These are phyloP conservation scores for Sebastes taczanowskii DNA, from an alignment of 2,797 vertebrate species.

Conservation along the genomic window DNA sequence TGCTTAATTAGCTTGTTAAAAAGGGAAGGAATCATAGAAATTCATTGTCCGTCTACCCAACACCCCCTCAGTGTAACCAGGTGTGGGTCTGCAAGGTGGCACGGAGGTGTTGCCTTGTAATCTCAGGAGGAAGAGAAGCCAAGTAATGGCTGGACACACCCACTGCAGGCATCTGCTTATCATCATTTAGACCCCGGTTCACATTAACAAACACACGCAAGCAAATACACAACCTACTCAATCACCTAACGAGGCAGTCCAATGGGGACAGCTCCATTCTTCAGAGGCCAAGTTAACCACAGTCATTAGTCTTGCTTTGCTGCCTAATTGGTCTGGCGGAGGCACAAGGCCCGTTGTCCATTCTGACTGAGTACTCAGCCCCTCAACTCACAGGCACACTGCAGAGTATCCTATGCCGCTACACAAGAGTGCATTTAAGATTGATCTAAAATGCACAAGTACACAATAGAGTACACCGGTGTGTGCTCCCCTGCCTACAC, in stretches of 20 bases:
- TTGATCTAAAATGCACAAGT: constrained; percentile 33
- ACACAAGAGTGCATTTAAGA: constrained; percentile 31
- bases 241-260: constrained; percentile 70
- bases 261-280: constrained; percentile 73
- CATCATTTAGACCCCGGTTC: constrained; percentile 64
- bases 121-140: constrained; percentile 45
- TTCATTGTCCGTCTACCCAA: constrained; percentile 47
- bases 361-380: constrained; percentile 75
- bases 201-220: constrained; percentile 55
- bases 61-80: constrained; percentile 55
- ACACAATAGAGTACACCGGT: constrained; percentile 17
- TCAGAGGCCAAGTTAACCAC: constrained; percentile 75
- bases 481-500: constrained; percentile 3
- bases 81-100: constrained; percentile 50
- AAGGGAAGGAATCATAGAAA: constrained; percentile 71
- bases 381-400: constrained; percentile 22
- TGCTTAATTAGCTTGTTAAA: constrained; percentile 85
- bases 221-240: constrained; percentile 57
- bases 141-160: constrained; percentile 44
- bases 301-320: constrained; percentile 82
- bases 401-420: constrained; percentile 15
- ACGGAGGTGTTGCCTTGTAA: constrained; percentile 44
- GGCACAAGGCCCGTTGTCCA: constrained; percentile 66
- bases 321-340: constrained; percentile 79
- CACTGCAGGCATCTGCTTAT: constrained; percentile 70